Percentiles rank a stretch among this genome's conserved stretches.
Conservation (phyloP, 2,888 invertebrate genomes). For the Liposcelis brunnea region DNA sequence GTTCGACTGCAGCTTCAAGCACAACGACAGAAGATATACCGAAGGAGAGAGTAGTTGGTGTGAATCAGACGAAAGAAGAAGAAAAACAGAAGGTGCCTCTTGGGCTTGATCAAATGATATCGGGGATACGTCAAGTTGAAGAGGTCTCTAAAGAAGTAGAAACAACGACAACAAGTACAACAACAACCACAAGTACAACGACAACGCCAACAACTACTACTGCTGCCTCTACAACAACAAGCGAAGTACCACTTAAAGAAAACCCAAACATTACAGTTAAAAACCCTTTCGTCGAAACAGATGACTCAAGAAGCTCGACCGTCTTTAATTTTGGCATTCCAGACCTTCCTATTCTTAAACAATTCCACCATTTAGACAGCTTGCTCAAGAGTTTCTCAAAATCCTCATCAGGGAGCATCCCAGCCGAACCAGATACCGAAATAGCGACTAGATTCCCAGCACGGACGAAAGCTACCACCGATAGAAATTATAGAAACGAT, state of each 20-base stretch:
- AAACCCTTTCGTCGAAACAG: conserved; percentile 1
- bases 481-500: background rate
- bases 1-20: too few relatives aligned
- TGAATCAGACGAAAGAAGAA: conserved; percentile 1
- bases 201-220: conserved; percentile 6
- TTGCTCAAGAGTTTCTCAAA: conserved; percentile 13
- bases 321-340: conserved; percentile 13
- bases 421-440: conserved; percentile 1
- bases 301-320: background rate
- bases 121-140: too few relatives aligned
- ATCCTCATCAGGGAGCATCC: background rate
- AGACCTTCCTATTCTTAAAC: conserved; percentile 18
- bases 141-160: too few relatives aligned
- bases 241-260: conserved; percentile 19
- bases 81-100: background rate
- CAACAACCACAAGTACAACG: background rate
- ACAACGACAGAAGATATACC: conserved; percentile 3
- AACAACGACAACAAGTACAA: background rate
- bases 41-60: too few relatives aligned
- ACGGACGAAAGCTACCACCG: conserved; percentile 15
- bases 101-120: too few relatives aligned
- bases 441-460: conserved; percentile 16
- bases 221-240: conserved; percentile 3
- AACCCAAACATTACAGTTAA: background rate
- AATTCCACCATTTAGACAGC: conserved; percentile 17